Evolutionary conservation across 1,140 invertebrate genomes (phyloP), one percentile per base, ranked within the genome.

Genomic region (Saccostrea glomerata): DNA sequence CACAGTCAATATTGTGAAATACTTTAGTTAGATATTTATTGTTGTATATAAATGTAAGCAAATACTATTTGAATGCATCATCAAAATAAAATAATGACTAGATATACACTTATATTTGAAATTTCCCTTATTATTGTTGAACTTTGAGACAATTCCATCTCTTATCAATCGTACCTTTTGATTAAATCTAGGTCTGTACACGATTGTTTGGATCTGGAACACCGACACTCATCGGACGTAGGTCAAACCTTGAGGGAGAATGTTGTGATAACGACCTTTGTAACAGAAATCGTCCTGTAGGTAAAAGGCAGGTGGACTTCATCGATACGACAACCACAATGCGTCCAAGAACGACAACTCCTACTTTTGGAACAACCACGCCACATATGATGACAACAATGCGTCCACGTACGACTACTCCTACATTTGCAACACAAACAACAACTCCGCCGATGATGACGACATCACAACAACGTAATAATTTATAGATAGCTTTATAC

Each of bases 221-320:
- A 30, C 70, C 70, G 70, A 77, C 70, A 30, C 25, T 77, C 15
- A 77, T 77, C 36, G 70, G 70, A 30, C 23, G 30, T 15, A 77
- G 70, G 23, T 30, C 70, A 30, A 77, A 77, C 25, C 70, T 77
- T 77, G 25, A 77, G 13, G 70, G 70, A 2, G 70, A 77, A 77
- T 77, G 70, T 77, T 77, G 70, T 77, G 25, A 77, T 30, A 77
- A 36, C 23, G 70, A 77, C 25, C 70, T 77, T 12, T 77, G 70
- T 30, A 77, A 77, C 70, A 40, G 12, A 1, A 77, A 36, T 36
- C 11, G 70, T 30, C 70, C 70, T 2, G 23, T 77, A 25, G 25
- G 25, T 12, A 77, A 77, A 36, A 25, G 70, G 15, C 70, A 77
- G 25, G 23, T 77, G 15, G 13, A 66, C 11, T 23, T 66, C 60